Percentiles rank a stretch among this genome's conserved stretches.
Conservation (phyloP, 2,888 invertebrate species). For the Platynereis dumerilii region DNA sequence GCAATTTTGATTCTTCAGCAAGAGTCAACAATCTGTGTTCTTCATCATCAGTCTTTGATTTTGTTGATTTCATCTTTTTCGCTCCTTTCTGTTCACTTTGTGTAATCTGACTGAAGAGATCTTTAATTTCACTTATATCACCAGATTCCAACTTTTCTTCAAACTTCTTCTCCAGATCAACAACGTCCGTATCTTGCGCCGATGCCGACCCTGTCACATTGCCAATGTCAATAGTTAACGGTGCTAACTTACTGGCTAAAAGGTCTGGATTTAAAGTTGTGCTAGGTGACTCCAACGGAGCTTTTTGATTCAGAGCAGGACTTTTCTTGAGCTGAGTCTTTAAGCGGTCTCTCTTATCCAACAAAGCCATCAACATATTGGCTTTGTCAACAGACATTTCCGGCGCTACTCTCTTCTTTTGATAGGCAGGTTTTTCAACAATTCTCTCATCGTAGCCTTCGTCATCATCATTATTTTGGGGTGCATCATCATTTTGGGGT, state of each 20-base stretch:
- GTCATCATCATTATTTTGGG: background rate
- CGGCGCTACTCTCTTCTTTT: background rate
- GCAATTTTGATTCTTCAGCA: too few species aligned
- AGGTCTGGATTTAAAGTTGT: background rate
- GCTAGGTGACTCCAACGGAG: too few species aligned
- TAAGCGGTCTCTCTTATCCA: conserved; percentile 44
- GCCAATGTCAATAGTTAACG: background rate
- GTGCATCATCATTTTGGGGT: background rate
- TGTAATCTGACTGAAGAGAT: too few species aligned
- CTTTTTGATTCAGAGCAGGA: conserved; percentile 21
- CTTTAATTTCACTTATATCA: too few species aligned
- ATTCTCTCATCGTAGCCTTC: background rate
- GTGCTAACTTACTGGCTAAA: background rate
- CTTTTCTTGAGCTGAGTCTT: conserved; percentile 45
- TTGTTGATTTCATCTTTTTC: too few species aligned
- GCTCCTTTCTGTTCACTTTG: too few species aligned
- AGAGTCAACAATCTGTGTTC: too few species aligned
- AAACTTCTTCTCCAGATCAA: background rate
- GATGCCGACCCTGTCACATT: background rate
- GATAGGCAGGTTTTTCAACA: too few species aligned
- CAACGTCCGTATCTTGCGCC: background rate
- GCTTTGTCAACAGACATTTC: background rate
- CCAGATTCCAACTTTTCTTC: background rate
- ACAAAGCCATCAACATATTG: conserved; percentile 40
- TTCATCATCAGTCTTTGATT: too few species aligned